A percentile compares a stretch with the other conserved stretches of the same genome.
phyloP scores from a whole-genome alignment of 2,797 vertebrate genomes.

The Coluber constrictor region DNA sequence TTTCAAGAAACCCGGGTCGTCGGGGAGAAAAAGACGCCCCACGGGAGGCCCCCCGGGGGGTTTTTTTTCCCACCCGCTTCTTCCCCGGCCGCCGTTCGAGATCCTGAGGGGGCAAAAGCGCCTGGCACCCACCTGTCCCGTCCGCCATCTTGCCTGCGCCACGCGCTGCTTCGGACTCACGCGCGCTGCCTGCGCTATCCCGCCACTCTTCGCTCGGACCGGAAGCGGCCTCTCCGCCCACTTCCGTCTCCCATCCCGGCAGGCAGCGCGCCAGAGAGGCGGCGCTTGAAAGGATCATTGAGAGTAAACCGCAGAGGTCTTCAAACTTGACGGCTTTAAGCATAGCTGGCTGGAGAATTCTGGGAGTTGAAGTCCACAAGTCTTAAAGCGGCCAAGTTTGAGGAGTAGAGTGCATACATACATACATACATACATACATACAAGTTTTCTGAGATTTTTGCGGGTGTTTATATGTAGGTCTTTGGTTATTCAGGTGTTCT shows the following conservation, averaged over 20 bases:
- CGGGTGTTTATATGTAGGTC: too few species aligned
- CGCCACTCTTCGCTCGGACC: neutral
- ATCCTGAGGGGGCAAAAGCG: neutral
- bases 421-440: too few species aligned
- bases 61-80: slow-evolving; percentile 25
- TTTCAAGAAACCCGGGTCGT: neutral
- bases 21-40: neutral
- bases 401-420: too few species aligned
- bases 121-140: neutral
- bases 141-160: neutral
- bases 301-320: neutral
- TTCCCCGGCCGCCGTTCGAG: neutral
- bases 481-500: too few species aligned
- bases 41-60: neutral
- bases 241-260: neutral
- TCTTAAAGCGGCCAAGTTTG: too few species aligned
- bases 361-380: too few species aligned
- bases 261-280: neutral
- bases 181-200: neutral
- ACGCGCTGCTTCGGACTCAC: slow-evolving; percentile 13
- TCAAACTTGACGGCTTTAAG: too few species aligned
- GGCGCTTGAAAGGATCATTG: too few species aligned
- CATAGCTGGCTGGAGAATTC: too few species aligned
- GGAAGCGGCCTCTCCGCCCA: neutral
- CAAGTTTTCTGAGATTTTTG: too few species aligned